Base-by-base conservation (phyloP, 2,888 invertebrate species). In the Eudemis profundana region DNA sequence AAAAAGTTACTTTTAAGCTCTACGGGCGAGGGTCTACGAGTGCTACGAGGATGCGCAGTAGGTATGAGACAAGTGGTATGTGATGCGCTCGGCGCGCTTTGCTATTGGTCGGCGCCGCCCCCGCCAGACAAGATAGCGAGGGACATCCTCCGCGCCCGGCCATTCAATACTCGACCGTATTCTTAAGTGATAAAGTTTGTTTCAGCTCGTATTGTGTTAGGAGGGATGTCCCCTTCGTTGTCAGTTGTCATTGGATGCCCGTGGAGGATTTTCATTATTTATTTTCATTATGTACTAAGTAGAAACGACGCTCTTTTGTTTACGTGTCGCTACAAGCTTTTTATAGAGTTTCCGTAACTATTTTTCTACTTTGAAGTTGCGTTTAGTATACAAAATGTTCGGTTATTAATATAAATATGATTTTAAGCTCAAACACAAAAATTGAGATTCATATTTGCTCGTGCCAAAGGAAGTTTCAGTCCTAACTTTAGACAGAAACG, bases 191-290 rank as follows among this genome's bases (percentile, higher is more conserved):
- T 79, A 85, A 65, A 76, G 85, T 74, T 68, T 70, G 73, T 66
- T 78, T 83, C 84, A 5, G 54, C 14, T 49, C 79, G 77, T 21
- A 4, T 29, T 12, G 0, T 1, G n/a, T 49, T 71, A 23, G 78
- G 89, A 91, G 92, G 92, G 92, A 90, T 89, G 90, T 83, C 79
- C 88, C 88, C 85, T 86, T 85, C 70, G 72, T 77, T 91, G 89
- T 89, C 90, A 88, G 81, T 87, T 87, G 89, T 91, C 89, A 90
- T 90, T 91, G 91, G 91, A 91, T 91, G 90, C 82, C 87, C 81
- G 80, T 72, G 70, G 78, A 87, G 83, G 85, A 82, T 89, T 89
- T 88, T 86, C 85, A 81, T 84, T 89, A 86, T 90, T 83, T 91
- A 90, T 83, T 84, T 79, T 78, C 71, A 71, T 77, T 82, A 84